These are phyloP conservation scores for Tor tambroides DNA, from an alignment of 2,113 vertebrate genomes.

Conservation along the genomic window DNA sequence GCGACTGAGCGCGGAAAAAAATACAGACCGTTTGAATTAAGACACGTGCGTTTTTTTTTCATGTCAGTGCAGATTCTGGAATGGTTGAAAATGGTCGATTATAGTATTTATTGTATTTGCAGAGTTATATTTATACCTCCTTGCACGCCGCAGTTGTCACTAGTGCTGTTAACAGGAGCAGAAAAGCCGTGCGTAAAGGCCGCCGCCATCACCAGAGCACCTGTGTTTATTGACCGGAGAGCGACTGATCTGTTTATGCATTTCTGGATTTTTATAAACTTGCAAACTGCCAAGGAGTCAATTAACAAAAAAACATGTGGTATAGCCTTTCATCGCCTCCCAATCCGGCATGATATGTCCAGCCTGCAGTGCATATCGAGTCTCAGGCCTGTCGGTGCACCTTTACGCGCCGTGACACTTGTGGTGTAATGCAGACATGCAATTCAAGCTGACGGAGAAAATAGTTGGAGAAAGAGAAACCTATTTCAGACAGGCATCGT, in stretches of 20 bases:
- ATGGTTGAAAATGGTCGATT: background rate
- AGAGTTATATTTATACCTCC: background rate
- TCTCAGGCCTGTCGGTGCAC: conserved; percentile 49
- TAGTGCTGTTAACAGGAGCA: background rate
- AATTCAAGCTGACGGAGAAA: conserved; percentile 55
- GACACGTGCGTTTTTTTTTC: background rate
- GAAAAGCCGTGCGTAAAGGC: background rate
- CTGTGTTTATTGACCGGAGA: conserved; percentile 45
- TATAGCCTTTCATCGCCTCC: conserved; percentile 55
- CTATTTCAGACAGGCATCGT: conserved; percentile 15
- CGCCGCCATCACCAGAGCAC: background rate
- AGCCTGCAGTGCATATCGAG: conserved; percentile 51
- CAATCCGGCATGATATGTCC: conserved; percentile 43
- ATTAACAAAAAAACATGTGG: conserved; percentile 59
- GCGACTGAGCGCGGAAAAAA: background rate
- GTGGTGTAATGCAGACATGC: conserved; percentile 56
- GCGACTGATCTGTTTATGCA: conserved; percentile 54
- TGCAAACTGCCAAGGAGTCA: conserved; percentile 62
- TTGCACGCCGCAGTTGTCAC: background rate
- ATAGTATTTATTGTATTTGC: background rate
- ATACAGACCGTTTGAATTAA: background rate
- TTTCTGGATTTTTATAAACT: conserved; percentile 55
- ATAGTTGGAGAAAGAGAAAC: conserved; percentile 64
- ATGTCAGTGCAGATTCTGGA: background rate
- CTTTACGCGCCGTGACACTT: conserved; percentile 54